phyloP scores from a whole-genome alignment of 2,888 invertebrate species.

The Galerucella nymphaeae region DNA sequence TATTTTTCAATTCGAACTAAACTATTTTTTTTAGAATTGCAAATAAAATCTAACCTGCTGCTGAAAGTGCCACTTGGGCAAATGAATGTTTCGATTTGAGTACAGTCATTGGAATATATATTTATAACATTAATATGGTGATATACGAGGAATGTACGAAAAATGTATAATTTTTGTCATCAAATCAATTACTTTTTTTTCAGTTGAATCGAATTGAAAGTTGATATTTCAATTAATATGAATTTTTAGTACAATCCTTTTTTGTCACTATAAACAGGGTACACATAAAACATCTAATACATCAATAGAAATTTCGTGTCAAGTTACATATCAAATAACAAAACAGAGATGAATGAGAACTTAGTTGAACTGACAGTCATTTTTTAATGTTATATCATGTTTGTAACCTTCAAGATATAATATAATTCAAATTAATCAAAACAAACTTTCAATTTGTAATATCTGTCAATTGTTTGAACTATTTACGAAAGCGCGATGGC shows the following conservation, averaged over 20 bases:
- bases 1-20: not conserved
- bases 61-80: conserved; percentile 14
- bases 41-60: conserved; percentile 9
- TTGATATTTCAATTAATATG: conserved; percentile 7
- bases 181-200: not conserved
- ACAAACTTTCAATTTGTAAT: too few relatives aligned
- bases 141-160: conserved; percentile 2
- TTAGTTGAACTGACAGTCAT: conserved; percentile 56
- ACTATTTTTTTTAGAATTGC: conserved; percentile 5
- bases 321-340: conserved; percentile 62
- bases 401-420: not conserved
- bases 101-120: conserved; percentile 16
- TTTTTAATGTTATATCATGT: conserved; percentile 40
- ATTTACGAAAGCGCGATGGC: too few relatives aligned
- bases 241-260: conserved; percentile 15
- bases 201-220: not conserved
- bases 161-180: conserved; percentile 3
- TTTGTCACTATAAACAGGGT: conserved; percentile 10
- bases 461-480: too few relatives aligned
- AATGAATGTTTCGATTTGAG: conserved; percentile 5
- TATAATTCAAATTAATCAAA: too few relatives aligned
- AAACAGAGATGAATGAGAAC: conserved; percentile 47
- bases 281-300: conserved; percentile 34
- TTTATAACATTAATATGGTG: conserved; percentile 12
- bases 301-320: conserved; percentile 54